Evolutionary conservation across 2,113 vertebrate genomes (phyloP), one percentile per base, ranked within the genome.

Genomic region (Melanerpes formicivorus): DNA sequence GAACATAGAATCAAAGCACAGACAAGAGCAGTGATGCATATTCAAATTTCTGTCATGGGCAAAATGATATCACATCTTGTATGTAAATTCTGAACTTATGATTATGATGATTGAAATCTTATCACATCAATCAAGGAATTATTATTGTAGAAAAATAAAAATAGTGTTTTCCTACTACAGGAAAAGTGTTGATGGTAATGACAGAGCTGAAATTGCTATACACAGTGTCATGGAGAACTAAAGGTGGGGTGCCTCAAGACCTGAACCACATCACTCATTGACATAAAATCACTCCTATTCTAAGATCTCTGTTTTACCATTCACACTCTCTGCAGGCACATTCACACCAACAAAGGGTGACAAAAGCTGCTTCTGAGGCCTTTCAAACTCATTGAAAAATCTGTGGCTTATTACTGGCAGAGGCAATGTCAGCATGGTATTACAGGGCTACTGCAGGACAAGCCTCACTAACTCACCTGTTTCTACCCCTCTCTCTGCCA

Each of bases 331-430:
- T 86, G 40, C 75, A 15, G 40, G 59, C 34, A 71, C 3, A 7
- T 37, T 91, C 19, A 67, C n/a, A 34, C n/a, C 79, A 90, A 88
- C 11, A 14, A 42, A 11, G 59, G 26, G 21, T 56, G 30, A 48
- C 16, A 77, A 74, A 48, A 25, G 9, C n/a, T 44, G 50, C 5
- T 59, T n/a, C n/a, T 26, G 27, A 90, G 72, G 40, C 18, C 18
- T 72, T 85, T 21, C 18, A 85, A 80, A 46, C 10, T 72, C 42
- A 22, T 13, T 21, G 37, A 67, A 66, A 82, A 76, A 27, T 9
- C 40, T 29, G 27, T 58, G 32, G 16, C 14, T 90, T 0, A 0
- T 60, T n/a, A 18, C 19, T 8, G 29, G 25, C 9, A 60, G 67
- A 62, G 48, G 6, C 29, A 54, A 25, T 5, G 23, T 27, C 8